A percentile compares a stretch with the other conserved stretches of the same genome.
phyloP scores from a whole-genome alignment of 2,797 vertebrate genomes.

The Lutjanus campechanus region DNA sequence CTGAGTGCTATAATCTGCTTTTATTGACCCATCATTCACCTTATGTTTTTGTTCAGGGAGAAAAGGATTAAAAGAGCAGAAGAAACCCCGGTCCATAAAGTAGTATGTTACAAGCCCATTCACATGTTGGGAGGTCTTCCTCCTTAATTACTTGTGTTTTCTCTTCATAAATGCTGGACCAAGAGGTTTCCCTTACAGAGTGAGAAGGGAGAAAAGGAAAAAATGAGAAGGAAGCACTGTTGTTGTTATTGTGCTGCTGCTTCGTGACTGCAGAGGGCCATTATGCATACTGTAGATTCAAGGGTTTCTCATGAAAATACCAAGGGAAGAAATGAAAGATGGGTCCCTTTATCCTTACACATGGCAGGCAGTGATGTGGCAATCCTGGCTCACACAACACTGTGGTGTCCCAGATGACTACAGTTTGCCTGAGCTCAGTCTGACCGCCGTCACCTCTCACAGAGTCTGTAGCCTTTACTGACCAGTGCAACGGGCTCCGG shows the following conservation, averaged over 20 bases:
- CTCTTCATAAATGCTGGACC: constrained; percentile 77
- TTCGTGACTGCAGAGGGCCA: constrained; percentile 62
- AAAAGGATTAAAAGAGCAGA: constrained; percentile 68
- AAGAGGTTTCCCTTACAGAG: constrained; percentile 59
- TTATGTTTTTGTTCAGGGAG: constrained; percentile 69
- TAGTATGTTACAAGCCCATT: constrained; percentile 66
- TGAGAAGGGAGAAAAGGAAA: constrained; percentile 26
- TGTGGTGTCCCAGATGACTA: constrained; percentile 53
- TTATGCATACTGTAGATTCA: constrained; percentile 63
- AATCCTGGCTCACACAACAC: constrained; percentile 46
- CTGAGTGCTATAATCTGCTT: constrained; percentile 75
- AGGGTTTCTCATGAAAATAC: constrained; percentile 72
- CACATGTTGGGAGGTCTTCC: constrained; percentile 79
- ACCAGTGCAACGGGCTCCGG: constrained; percentile 40
- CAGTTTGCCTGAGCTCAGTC: constrained; percentile 65
- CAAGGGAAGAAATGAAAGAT: constrained; percentile 67
- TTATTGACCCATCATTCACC: constrained; percentile 78
- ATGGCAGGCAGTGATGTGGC: constrained; percentile 66
- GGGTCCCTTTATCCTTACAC: constrained; percentile 46
- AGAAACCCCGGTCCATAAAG: constrained; percentile 67
- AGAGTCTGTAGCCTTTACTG: constrained; percentile 59
- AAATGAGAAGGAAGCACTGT: constrained; percentile 31
- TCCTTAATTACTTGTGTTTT: constrained; percentile 82
- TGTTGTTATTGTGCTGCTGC: constrained; percentile 53
- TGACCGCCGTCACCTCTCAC: constrained; percentile 65